Evolutionary conservation across 2,888 invertebrate species (phyloP).

Genomic region (Chymomyza amoena): DNA sequence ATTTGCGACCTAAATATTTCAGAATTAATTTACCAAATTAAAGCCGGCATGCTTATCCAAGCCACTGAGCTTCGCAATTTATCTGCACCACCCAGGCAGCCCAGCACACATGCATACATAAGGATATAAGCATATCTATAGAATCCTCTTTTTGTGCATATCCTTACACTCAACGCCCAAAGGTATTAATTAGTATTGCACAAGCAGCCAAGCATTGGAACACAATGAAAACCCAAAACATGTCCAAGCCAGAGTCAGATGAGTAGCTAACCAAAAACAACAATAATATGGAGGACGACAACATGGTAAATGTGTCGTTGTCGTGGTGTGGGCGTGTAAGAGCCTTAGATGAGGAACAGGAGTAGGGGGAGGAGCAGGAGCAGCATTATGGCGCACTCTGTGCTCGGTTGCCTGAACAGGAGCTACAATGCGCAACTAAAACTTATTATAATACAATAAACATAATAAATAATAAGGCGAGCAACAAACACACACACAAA

Average conservation of each 20-base stretch:
- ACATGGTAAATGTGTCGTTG: not conserved
- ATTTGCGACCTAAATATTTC: conserved; percentile 63
- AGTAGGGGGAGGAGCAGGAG: not conserved
- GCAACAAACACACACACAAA: conserved; percentile 18
- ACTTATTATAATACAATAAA: conserved; percentile 50
- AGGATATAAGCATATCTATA: too few relatives aligned
- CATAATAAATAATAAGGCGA: conserved; percentile 20
- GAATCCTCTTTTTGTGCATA: not conserved
- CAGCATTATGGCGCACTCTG: conserved; percentile 10
- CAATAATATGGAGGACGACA: not conserved
- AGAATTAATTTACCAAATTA: conserved; percentile 70
- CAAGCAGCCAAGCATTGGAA: conserved; percentile 11
- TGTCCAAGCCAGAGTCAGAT: not conserved
- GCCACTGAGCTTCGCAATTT: conserved; percentile 64
- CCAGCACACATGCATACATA: conserved; percentile 30
- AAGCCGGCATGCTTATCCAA: conserved; percentile 66
- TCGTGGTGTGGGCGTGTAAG: too few relatives aligned
- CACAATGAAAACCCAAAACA: conserved; percentile 10
- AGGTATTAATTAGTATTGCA: conserved; percentile 63
- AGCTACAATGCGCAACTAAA: conserved; percentile 44
- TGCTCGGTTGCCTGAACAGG: not conserved
- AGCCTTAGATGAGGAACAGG: too few relatives aligned
- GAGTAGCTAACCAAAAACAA: not conserved
- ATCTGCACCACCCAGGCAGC: conserved; percentile 40
- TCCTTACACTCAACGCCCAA: too few relatives aligned